Percentiles rank a stretch among this genome's conserved stretches.
These are phyloP conservation scores for Eremophila alpestris DNA, from an alignment of 2,797 vertebrate species.

Conservation along the genomic window DNA sequence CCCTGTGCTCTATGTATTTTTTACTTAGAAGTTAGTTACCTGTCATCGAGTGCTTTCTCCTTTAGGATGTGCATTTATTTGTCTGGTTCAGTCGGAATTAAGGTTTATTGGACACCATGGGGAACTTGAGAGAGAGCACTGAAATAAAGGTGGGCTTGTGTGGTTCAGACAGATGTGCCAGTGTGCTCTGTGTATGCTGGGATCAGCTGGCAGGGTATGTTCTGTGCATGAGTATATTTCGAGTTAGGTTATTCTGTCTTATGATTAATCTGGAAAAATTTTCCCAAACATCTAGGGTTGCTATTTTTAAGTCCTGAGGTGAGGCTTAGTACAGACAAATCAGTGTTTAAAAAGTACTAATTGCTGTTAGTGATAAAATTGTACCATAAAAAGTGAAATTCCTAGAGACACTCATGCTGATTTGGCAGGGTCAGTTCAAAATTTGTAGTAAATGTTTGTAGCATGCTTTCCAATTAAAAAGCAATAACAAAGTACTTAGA, in stretches of 20 bases:
- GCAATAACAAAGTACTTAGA: neutral
- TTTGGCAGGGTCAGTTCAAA: neutral
- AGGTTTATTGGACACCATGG: neutral
- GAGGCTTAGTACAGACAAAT: neutral
- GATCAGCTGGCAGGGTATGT: neutral
- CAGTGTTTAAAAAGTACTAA: neutral
- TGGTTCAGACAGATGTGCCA: neutral
- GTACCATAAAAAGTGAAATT: neutral
- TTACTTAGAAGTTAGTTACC: neutral
- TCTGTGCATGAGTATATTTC: neutral
- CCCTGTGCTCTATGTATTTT: neutral
- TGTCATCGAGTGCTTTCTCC: neutral
- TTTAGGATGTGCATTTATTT: neutral
- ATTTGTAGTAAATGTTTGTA: neutral
- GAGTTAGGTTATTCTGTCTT: neutral
- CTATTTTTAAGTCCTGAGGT: neutral
- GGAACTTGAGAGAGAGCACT: neutral
- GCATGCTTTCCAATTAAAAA: constrained; percentile 51
- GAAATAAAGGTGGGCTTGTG: neutral
- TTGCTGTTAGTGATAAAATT: neutral
- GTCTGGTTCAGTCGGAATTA: neutral
- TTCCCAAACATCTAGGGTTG: neutral
- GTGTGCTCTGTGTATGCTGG: neutral
- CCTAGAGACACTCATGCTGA: neutral
- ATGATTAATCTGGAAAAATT: neutral